Base-by-base conservation (phyloP, 2,113 vertebrate species). In the Ctenomys sociabilis region DNA sequence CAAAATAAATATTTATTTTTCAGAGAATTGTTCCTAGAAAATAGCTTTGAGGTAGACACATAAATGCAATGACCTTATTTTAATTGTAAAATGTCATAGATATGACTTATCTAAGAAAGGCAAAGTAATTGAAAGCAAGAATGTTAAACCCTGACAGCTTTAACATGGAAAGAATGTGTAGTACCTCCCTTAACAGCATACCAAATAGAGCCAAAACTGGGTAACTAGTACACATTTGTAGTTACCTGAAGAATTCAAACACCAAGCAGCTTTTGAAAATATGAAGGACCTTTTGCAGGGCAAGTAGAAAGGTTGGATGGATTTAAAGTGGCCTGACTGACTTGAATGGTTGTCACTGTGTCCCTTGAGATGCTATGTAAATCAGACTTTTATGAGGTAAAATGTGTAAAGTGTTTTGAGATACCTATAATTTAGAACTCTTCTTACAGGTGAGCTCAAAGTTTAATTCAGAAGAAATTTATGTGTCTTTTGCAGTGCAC, bases 71-170 rank as follows among this genome's bases (percentile, higher is more conserved):
- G 54, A 68, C 3, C 37, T 95, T 88, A 28, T 63, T 95, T 72
- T 85, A 90, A 82, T 85, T 95, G 14, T 95, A 78, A 93, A 88
- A n/a, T 95, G 61, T 84, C 91, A 83, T 86, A 88, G 35, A 26
- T 90, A 26, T 90, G 63, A 90, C 6, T 85, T 81, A 87, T n/a
- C n/a, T n/a, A n/a, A n/a, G 85, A 26, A 95, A 87, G 49, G 91
- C 75, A 85, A 37, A 26, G 11, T 80, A 89, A 88, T 70, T 83
- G 68, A 93, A 87, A 78, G n/a, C 5, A 81, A 54, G 68, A 86
- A 3, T 37, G 0, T 70, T 85, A 57, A 85, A 5, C 10, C 37
- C 57, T 66, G 61, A 49, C 0, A 40, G 59, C 2, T 43, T 26
- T n/a, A 32, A 82, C 61, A 37, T 54, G 14, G n/a, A 90, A 82